A percentile compares a stretch with the other conserved stretches of the same genome.
Conservation (phyloP, 1,140 invertebrate genomes). For the Ephestia elutella region DNA sequence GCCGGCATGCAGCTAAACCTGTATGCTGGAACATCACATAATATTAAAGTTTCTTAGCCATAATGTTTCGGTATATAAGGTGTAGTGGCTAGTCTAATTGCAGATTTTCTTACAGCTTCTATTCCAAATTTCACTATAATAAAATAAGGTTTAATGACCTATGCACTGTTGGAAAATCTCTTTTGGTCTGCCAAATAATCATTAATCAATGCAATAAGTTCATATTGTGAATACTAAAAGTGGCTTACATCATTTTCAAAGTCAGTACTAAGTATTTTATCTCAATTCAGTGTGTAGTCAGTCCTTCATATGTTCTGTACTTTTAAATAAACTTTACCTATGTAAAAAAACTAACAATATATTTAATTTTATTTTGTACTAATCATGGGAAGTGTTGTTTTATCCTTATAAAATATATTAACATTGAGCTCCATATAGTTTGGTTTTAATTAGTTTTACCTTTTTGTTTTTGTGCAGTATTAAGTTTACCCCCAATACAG, state of each 20-base stretch:
- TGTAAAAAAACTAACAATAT: constrained; percentile 75
- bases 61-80: constrained; percentile 73
- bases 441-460: constrained; percentile 64
- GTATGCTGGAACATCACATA: constrained; percentile 70
- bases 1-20: constrained; percentile 68
- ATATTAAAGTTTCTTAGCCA: constrained; percentile 64
- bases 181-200: constrained; percentile 73
- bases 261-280: constrained; percentile 73
- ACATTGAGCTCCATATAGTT: constrained; percentile 74
- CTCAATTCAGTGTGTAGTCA: constrained; percentile 74
- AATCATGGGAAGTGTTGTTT: constrained; percentile 76
- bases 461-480: neutral
- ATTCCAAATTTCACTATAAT: constrained; percentile 71
- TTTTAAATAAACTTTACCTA: constrained; percentile 75
- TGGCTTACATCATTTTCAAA: constrained; percentile 70
- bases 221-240: constrained; percentile 71
- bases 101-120: constrained; percentile 74
- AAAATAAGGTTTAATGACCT: constrained; percentile 65
- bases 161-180: constrained; percentile 74
- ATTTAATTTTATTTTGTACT: constrained; percentile 76
- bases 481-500: too few relatives aligned
- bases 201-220: constrained; percentile 70
- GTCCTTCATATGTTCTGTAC: constrained; percentile 74
- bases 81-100: constrained; percentile 72
- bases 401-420: constrained; percentile 76